Evolutionary conservation across 2,888 invertebrate species (phyloP).

Genomic region (Cacoxenus indagator): DNA sequence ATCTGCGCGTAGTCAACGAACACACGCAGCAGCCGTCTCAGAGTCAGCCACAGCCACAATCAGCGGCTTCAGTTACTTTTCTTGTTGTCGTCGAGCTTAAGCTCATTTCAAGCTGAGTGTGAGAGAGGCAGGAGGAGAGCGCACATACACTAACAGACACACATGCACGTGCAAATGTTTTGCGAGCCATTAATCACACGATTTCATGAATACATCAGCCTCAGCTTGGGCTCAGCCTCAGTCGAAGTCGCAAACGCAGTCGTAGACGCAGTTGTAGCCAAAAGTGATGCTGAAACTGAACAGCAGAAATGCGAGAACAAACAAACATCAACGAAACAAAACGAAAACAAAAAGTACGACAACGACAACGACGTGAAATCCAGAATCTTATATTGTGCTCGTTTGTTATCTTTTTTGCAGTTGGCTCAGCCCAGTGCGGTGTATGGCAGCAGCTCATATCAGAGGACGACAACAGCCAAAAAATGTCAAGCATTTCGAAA

Average conservation of each 20-base stretch:
- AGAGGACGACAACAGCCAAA: slow-evolving; percentile 40
- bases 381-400: slow-evolving; percentile 64
- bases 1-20: slow-evolving; percentile 47
- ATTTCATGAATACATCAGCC: slow-evolving; percentile 70
- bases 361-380: slow-evolving; percentile 36
- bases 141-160: slow-evolving; percentile 11
- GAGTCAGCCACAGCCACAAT: slow-evolving; percentile 54
- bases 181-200: slow-evolving; percentile 71
- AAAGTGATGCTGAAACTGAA: slow-evolving; percentile 17
- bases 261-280: slow-evolving; percentile 22
- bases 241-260: slow-evolving; percentile 39
- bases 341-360: slow-evolving; percentile 41
- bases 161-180: slow-evolving; percentile 67
- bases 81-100: slow-evolving; percentile 6
- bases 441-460: slow-evolving; percentile 38
- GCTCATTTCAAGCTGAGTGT: slow-evolving; percentile 4
- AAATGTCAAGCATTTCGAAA: slow-evolving; percentile 44
- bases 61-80: slow-evolving; percentile 36
- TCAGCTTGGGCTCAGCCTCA: slow-evolving; percentile 51
- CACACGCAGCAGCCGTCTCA: slow-evolving; percentile 28
- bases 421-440: background rate
- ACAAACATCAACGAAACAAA: slow-evolving; percentile 58
- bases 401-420: slow-evolving; percentile 49
- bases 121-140: background rate
- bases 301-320: slow-evolving; percentile 25